Evolutionary conservation across 2,888 invertebrate species (phyloP).

Genomic region (Dinocampus coccinellae): DNA sequence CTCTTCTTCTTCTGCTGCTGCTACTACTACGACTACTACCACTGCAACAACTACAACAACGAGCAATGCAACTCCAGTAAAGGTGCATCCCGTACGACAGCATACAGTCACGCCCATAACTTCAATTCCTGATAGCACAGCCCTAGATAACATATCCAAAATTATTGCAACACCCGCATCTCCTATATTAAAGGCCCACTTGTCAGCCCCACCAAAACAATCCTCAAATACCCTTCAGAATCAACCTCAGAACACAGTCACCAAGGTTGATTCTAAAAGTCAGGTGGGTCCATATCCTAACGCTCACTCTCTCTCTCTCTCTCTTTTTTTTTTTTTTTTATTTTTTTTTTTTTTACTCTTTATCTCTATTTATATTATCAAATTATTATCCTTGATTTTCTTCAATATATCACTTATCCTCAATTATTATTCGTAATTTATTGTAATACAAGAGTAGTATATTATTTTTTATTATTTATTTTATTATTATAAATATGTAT

Average conservation of each 20-base stretch:
- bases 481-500: too few relatives aligned
- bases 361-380: neutral
- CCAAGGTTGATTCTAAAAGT: conserved; percentile 71
- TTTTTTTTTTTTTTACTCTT: conserved; percentile 38
- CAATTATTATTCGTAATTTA: neutral
- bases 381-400: neutral
- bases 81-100: conserved; percentile 70
- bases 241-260: conserved; percentile 62
- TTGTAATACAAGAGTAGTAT: neutral
- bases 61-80: conserved; percentile 70
- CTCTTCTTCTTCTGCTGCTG: conserved; percentile 42
- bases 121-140: conserved; percentile 62
- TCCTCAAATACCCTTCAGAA: conserved; percentile 54
- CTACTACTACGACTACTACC: conserved; percentile 40
- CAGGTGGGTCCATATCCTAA: conserved; percentile 72
- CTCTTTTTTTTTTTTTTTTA: conserved; percentile 48
- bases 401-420: neutral
- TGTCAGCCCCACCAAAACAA: conserved; percentile 78
- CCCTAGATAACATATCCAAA: conserved; percentile 54
- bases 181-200: conserved; percentile 87
- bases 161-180: conserved; percentile 75
- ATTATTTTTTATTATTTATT: too few relatives aligned
- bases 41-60: conserved; percentile 52
- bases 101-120: conserved; percentile 65
- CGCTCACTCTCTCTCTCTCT: conserved; percentile 51